A percentile compares a stretch with the other conserved stretches of the same genome.
These are phyloP conservation scores for Dryadula phaetusa DNA, from an alignment of 2,888 invertebrate genomes.

Conservation along the genomic window DNA sequence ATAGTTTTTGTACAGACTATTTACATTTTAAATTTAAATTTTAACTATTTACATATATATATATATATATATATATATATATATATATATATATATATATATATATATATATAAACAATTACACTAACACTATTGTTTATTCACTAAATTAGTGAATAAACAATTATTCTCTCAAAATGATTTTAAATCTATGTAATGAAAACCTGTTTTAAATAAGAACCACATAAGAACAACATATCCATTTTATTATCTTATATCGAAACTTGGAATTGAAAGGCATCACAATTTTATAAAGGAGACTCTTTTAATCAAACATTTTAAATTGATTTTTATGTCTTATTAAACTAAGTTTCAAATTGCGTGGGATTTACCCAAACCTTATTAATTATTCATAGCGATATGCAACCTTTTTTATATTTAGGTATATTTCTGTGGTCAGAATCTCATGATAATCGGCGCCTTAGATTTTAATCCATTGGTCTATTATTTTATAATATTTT, in stretches of 20 bases:
- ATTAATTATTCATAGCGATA: slow-evolving; percentile 70
- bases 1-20: no score
- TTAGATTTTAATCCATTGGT: slow-evolving; percentile 41
- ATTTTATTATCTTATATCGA: slow-evolving; percentile 78
- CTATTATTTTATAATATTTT: background rate
- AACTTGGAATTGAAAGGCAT: slow-evolving; percentile 68
- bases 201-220: slow-evolving; percentile 49
- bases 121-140: no score
- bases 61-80: no score
- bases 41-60: no score
- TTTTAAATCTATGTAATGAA: slow-evolving; percentile 7
- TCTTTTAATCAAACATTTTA: slow-evolving; percentile 47
- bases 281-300: slow-evolving; percentile 50
- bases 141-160: background rate
- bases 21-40: no score
- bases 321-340: slow-evolving; percentile 58
- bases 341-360: slow-evolving; percentile 61
- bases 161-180: background rate
- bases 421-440: slow-evolving; percentile 72
- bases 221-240: slow-evolving; percentile 69
- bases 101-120: background rate
- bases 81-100: background rate
- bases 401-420: slow-evolving; percentile 64
- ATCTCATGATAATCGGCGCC: slow-evolving; percentile 50
- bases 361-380: slow-evolving; percentile 47